These are phyloP conservation scores for Nymphalis urticae DNA, from an alignment of 2,888 invertebrate genomes.

Conservation along the genomic window DNA sequence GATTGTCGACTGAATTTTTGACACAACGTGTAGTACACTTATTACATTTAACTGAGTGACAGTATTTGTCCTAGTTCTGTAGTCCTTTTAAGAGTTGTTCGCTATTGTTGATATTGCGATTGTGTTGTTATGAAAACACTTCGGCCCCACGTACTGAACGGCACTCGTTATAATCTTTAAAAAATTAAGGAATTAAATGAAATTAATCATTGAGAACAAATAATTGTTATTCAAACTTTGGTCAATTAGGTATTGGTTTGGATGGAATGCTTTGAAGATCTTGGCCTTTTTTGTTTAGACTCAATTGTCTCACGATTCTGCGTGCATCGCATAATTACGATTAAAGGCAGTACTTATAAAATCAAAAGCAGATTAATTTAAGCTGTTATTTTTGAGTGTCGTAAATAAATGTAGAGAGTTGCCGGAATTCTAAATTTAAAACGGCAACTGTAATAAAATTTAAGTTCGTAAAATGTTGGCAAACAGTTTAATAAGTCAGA, in stretches of 20 bases:
- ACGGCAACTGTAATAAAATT: too few relatives aligned
- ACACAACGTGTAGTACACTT: constrained; percentile 19
- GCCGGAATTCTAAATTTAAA: too few relatives aligned
- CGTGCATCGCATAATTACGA: neutral
- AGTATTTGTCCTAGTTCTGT: constrained; percentile 13
- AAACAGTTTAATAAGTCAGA: too few relatives aligned
- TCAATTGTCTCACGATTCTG: constrained; percentile 7
- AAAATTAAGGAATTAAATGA: neutral
- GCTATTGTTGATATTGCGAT: neutral
- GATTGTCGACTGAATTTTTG: constrained; percentile 27
- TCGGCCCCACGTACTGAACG: too few relatives aligned
- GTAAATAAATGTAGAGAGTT: too few relatives aligned
- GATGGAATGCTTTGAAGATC: constrained; percentile 18
- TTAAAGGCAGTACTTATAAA: neutral
- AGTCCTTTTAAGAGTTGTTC: neutral
- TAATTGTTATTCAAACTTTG: constrained; percentile 13
- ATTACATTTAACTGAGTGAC: constrained; percentile 10
- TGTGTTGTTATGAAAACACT: too few relatives aligned
- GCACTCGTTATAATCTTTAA: neutral
- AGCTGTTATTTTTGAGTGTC: too few relatives aligned
- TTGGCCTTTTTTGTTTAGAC: constrained; percentile 4
- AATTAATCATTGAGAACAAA: neutral
- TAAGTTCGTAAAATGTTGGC: too few relatives aligned
- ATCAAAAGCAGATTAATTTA: too few relatives aligned
- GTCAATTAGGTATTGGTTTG: constrained; percentile 12